Conservation (phyloP, 2,113 vertebrate genomes). For the Dermatemys mawii region DNA sequence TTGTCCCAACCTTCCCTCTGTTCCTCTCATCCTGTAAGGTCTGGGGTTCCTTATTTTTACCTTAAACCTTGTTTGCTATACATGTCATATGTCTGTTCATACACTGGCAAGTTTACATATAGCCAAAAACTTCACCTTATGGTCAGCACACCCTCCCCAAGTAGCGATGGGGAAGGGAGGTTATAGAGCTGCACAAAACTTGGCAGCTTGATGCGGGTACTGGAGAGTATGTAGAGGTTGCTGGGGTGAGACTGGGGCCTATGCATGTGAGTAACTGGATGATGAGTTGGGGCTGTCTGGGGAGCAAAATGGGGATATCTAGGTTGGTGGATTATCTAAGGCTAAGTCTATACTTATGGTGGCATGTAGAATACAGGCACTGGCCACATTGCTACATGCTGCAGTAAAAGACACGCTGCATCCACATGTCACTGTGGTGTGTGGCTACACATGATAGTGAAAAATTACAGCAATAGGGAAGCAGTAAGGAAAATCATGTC, state of each 20-base stretch:
- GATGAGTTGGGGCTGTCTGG: background rate
- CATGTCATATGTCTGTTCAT: background rate
- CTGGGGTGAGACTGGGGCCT: accelerated
- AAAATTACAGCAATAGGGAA: too few relatives aligned
- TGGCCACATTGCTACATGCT: background rate
- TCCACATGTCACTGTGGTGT: background rate
- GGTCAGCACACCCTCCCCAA: accelerated
- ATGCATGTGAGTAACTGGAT: background rate
- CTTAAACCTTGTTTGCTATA: background rate
- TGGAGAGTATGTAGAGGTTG: background rate
- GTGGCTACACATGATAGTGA: too few relatives aligned
- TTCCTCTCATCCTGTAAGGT: background rate
- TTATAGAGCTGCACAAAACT: accelerated
- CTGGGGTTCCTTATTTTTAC: background rate
- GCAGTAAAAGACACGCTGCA: background rate
- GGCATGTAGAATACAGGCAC: background rate
- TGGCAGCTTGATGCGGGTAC: accelerated
- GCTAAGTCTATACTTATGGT: background rate
- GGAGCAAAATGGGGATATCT: background rate
- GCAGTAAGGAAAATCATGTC: too few relatives aligned
- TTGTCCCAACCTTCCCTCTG: background rate
- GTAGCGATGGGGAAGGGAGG: accelerated
- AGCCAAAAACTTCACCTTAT: background rate
- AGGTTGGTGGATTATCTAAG: background rate
- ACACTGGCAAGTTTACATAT: accelerated